phyloP scores from a whole-genome alignment of 2,888 invertebrate species.

The Koerneria pararmatus region DNA sequence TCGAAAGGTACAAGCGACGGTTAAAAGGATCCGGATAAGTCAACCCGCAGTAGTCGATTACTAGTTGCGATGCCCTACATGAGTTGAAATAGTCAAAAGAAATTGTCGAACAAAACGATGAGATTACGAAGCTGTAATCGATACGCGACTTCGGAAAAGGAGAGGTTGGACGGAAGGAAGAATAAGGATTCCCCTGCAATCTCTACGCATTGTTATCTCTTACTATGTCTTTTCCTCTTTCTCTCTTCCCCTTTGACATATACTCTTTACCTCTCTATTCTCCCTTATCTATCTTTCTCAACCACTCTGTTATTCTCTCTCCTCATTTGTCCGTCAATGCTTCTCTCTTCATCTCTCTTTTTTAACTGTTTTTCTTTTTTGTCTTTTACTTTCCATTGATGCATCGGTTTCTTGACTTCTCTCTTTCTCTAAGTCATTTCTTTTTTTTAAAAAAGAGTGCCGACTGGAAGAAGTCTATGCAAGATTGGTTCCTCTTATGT shows the following conservation, averaged over 20 bases:
- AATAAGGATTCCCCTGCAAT: no score
- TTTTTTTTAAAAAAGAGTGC: not conserved
- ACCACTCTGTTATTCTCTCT: not conserved
- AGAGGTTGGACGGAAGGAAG: no score
- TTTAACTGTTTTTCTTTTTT: not conserved
- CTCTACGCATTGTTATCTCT: not conserved
- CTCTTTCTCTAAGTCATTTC: not conserved
- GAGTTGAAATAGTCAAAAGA: no score
- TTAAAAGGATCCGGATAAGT: no score
- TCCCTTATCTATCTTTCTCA: not conserved
- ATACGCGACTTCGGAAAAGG: no score
- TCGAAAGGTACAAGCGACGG: no score
- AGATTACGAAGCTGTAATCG: no score
- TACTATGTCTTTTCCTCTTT: not conserved
- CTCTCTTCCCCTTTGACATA: conserved; percentile 2
- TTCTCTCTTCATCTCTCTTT: not conserved
- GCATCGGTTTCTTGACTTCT: not conserved
- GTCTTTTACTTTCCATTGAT: conserved; percentile 1
- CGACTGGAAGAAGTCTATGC: not conserved
- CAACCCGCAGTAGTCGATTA: no score
- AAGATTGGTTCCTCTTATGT: not conserved
- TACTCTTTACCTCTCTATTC: not conserved
- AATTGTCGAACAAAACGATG: no score
- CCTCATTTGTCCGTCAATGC: not conserved
- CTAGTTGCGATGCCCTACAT: no score